Percentiles rank a stretch among this genome's conserved stretches.
Evolutionary conservation across 2,888 invertebrate genomes (phyloP).

Genomic region (Microdon myrmicae): DNA sequence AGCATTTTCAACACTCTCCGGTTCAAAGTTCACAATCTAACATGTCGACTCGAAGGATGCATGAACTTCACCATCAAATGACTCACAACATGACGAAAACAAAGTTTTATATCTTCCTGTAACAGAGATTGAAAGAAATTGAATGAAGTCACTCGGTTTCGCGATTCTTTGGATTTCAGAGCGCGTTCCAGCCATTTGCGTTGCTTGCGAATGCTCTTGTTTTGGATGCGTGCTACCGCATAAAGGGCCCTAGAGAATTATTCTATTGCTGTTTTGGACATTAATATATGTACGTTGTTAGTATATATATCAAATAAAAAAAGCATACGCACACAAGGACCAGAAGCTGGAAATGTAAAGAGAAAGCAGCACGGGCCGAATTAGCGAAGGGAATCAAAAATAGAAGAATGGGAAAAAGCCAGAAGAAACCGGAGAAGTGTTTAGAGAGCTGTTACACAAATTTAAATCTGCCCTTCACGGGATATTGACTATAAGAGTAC

Average conservation of each 20-base stretch:
- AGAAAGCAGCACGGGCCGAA: neutral
- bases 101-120: neutral
- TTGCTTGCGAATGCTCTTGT: slow-evolving; percentile 22
- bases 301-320: neutral
- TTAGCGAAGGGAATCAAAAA: slow-evolving; percentile 10
- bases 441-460: slow-evolving; percentile 29
- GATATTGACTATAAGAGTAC: slow-evolving; percentile 35
- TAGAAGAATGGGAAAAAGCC: neutral
- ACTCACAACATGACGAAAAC: too few species aligned
- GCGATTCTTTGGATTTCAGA: slow-evolving; percentile 40
- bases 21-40: slow-evolving; percentile 30
- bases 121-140: slow-evolving; percentile 44
- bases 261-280: slow-evolving; percentile 29
- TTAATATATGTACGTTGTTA: slow-evolving; percentile 30
- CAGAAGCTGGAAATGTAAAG: slow-evolving; percentile 2
- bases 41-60: slow-evolving; percentile 31
- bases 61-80: too few species aligned
- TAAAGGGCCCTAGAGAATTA: slow-evolving; percentile 38
- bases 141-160: slow-evolving; percentile 45
- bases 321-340: neutral
- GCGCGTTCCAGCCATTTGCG: slow-evolving; percentile 46
- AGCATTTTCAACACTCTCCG: neutral
- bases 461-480: slow-evolving; percentile 44
- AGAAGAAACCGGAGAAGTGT: slow-evolving; percentile 12
- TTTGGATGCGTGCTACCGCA: slow-evolving; percentile 27